Evolutionary conservation across 2,113 vertebrate genomes (phyloP).

Genomic region (Hyperopisus bebe): DNA sequence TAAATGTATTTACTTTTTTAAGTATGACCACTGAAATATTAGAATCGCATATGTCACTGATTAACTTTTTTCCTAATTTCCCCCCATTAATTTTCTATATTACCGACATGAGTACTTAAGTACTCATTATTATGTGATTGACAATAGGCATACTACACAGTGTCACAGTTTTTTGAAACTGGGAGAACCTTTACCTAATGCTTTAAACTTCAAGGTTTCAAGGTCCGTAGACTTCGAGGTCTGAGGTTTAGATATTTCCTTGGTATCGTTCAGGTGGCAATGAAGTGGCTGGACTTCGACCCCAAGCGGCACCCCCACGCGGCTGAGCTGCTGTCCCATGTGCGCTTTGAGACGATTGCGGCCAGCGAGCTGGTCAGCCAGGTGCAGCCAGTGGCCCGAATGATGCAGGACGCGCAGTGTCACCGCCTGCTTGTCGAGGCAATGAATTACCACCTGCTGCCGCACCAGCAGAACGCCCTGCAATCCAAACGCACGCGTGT

Average conservation of each 20-base stretch:
- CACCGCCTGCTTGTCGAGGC: conserved; percentile 76
- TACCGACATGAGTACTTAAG: neutral
- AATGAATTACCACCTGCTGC: conserved; percentile 82
- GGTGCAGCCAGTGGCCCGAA: conserved; percentile 69
- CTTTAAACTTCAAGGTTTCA: neutral
- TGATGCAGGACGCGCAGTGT: conserved; percentile 74
- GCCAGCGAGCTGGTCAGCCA: conserved; percentile 70
- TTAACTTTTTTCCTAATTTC: neutral
- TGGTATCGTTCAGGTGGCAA: conserved; percentile 52
- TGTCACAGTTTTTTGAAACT: neutral
- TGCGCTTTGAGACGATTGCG: conserved; percentile 70
- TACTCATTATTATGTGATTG: neutral
- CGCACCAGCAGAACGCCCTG: conserved; percentile 70
- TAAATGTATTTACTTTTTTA: neutral
- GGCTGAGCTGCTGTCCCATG: conserved; percentile 62
- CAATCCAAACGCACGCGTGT: conserved; percentile 69
- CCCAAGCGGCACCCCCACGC: conserved; percentile 55
- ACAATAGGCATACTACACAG: neutral
- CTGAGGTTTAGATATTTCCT: neutral
- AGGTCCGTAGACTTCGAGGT: neutral
- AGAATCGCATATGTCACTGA: neutral
- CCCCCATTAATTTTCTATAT: neutral
- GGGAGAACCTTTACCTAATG: neutral
- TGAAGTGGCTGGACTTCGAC: conserved; percentile 76
- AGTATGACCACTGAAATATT: neutral